Percentiles rank a stretch among this genome's conserved stretches.
phyloP scores from a whole-genome alignment of 2,797 vertebrate genomes.

The Selene dorsalis region DNA sequence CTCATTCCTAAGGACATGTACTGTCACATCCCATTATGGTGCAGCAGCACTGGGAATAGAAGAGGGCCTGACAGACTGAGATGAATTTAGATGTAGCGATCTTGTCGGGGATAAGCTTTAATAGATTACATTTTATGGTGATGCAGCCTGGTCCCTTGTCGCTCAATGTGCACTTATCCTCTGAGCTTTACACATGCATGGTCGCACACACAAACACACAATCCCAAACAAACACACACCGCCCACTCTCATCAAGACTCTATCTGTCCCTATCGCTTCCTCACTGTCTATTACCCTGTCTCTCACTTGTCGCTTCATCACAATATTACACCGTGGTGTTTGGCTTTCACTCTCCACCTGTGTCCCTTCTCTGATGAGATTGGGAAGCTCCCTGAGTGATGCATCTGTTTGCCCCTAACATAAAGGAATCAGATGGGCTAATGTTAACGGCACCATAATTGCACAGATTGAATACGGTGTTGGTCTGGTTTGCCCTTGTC shows the following conservation, averaged over 20 bases:
- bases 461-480: constrained; percentile 50
- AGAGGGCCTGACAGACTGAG: constrained; percentile 70
- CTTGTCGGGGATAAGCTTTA: constrained; percentile 77
- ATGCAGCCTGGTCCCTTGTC: constrained; percentile 68
- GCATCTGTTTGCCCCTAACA: constrained; percentile 52
- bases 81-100: constrained; percentile 81
- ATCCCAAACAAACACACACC: constrained; percentile 46
- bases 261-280: constrained; percentile 40
- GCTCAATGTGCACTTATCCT: constrained; percentile 69
- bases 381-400: constrained; percentile 57
- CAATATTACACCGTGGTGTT: constrained; percentile 31
- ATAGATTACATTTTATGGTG: constrained; percentile 82
- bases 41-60: constrained; percentile 56
- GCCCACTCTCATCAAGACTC: constrained; percentile 57
- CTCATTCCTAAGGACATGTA: constrained; percentile 68
- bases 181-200: constrained; percentile 49
- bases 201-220: constrained; percentile 48
- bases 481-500: constrained; percentile 58
- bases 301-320: constrained; percentile 60
- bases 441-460: constrained; percentile 64
- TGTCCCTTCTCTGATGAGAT: constrained; percentile 60
- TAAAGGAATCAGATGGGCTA: constrained; percentile 60
- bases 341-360: constrained; percentile 52
- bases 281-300: constrained; percentile 48
- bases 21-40: constrained; percentile 79